Base-by-base conservation (phyloP, 2,797 vertebrate genomes). In the Aldrovandia affinis region DNA sequence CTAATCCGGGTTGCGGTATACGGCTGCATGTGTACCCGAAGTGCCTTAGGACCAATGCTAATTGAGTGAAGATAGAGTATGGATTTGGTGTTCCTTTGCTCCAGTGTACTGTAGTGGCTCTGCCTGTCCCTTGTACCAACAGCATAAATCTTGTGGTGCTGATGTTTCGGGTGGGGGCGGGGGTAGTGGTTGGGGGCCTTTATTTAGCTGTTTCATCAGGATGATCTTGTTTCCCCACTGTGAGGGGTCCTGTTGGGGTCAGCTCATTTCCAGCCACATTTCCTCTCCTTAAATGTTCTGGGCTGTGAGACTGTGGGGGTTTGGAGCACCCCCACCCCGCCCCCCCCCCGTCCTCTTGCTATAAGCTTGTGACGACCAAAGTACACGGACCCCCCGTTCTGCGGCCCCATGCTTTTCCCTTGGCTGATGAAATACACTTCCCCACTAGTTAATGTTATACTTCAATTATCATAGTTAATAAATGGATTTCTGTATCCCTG, bases 391-490 rank as follows among this genome's bases (percentile, higher is more conserved):
- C 79, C 61, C 25, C 47, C 25, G 3, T 59, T n/a, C 15, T 10
- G 18, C 55, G 0, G 15, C 80, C 47, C n/a, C 20, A 28, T 80
- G 33, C 42, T 84, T 28, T 84, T 85, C 18, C 68, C n/a, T 7
- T 36, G 65, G 78, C 78, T 85, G 85, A 89, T 85, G 85, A 89
- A 89, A 90, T 88, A 82, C 81, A 61, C 79, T 85, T 84, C 44
- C 83, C 65, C 77, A 77, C 89, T 89, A 88, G 84, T 87, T 87
- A 89, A 89, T 85, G 75, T 88, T 86, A 85, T 86, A 87, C 88
- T 90, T 90, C 88, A 91, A 88, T 92, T 90, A 90, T 88, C 87
- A 79, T 86, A 86, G 88, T 87, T 92, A 91, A 92, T 90, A 89
- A 87, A 92, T 90, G 87, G 86, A 88, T 87, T 86, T 89, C 86